A percentile compares a stretch with the other conserved stretches of the same genome.
These are phyloP conservation scores for Tiphia femorata DNA, from an alignment of 2,888 invertebrate species.

Conservation along the genomic window DNA sequence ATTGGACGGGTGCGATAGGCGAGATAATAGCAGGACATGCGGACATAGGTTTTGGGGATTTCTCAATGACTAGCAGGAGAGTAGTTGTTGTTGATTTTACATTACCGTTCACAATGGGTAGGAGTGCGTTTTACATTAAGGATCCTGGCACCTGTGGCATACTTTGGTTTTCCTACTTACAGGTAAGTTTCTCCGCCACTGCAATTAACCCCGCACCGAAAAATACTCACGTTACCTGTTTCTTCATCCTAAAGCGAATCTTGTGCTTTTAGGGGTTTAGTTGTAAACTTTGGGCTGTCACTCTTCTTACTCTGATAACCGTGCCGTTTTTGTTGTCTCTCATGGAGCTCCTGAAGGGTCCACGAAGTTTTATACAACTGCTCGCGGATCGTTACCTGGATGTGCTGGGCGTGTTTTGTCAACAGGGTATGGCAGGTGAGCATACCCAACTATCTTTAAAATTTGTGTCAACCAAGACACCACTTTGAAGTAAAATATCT, in stretches of 20 bases:
- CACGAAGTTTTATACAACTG: background rate
- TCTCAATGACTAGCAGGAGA: constrained; percentile 21
- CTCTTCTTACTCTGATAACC: background rate
- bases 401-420: constrained; percentile 55
- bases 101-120: background rate
- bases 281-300: background rate
- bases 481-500: background rate
- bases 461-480: background rate
- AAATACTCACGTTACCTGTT: background rate
- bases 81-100: background rate
- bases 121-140: background rate
- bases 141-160: background rate
- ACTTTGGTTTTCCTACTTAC: constrained; percentile 3
- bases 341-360: background rate
- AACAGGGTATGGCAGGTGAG: constrained; percentile 49
- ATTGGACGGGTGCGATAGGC: constrained; percentile 46
- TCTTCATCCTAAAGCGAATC: no score
- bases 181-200: no score
- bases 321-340: background rate
- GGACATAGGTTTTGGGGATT: constrained; percentile 41
- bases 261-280: background rate
- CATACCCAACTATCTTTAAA: background rate
- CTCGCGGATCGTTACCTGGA: constrained; percentile 35
- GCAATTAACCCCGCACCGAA: no score
- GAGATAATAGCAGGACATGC: constrained; percentile 26